Evolutionary conservation across 64 coral and sea anemone genomes (phyloP).

Genomic region (Anthopleura sola): DNA sequence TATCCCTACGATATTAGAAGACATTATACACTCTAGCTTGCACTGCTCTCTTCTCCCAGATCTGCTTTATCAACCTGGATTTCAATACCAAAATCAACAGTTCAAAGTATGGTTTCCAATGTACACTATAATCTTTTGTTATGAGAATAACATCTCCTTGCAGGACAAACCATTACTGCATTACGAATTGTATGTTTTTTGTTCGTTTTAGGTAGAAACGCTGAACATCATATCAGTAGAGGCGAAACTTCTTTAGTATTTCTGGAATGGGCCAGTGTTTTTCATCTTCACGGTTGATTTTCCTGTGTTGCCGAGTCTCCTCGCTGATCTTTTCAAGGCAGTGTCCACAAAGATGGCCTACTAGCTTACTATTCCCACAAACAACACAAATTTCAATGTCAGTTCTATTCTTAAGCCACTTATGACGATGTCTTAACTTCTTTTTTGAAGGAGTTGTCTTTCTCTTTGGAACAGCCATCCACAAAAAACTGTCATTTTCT

Average conservation of each 20-base stretch:
- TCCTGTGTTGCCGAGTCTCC: conserved; percentile 51
- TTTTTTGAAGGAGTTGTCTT: conserved; percentile 84
- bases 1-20: too few species aligned
- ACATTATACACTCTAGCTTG: too few species aligned
- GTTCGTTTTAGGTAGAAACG: background rate
- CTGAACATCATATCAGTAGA: background rate
- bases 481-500: conserved; percentile 36
- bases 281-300: conserved; percentile 42
- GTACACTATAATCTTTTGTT: too few species aligned
- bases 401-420: conserved; percentile 91
- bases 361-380: conserved; percentile 83
- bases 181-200: background rate
- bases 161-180: background rate
- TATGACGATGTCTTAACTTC: conserved; percentile 86
- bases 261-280: conserved; percentile 81
- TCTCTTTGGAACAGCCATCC: conserved; percentile 94
- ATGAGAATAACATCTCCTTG: too few species aligned
- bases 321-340: conserved; percentile 67
- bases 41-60: too few species aligned
- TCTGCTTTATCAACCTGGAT: too few species aligned
- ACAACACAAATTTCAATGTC: conserved; percentile 92
- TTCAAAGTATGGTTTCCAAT: too few species aligned
- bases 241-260: conserved; percentile 58
- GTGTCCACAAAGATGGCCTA: conserved; percentile 88
- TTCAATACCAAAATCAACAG: too few species aligned